phyloP scores from a whole-genome alignment of 2,113 vertebrate species.

The Motacilla alba region DNA sequence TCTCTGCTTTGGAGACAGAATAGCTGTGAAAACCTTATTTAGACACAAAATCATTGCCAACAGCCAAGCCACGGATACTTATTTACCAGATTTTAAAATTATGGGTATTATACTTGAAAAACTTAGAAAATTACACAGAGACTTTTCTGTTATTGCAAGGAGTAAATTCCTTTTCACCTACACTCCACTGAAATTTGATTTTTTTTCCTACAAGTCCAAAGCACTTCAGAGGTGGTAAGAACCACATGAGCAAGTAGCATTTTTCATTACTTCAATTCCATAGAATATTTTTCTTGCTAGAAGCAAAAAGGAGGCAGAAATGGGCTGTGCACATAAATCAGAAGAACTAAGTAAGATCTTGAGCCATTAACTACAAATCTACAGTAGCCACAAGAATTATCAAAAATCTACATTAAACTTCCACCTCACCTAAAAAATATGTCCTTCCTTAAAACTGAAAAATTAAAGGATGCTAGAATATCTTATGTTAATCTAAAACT shows the following conservation, averaged over 20 bases:
- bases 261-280: not conserved
- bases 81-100: not conserved
- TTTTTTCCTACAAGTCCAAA: not conserved
- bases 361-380: not conserved
- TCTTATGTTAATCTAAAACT: not conserved
- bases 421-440: not conserved
- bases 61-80: not conserved
- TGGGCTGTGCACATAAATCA: not conserved
- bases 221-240: not conserved
- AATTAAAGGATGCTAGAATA: not conserved
- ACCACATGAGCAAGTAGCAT: not conserved
- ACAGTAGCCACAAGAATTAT: not conserved
- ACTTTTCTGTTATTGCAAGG: not conserved
- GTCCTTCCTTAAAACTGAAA: not conserved
- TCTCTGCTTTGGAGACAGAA: not conserved
- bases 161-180: not conserved
- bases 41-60: not conserved
- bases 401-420: not conserved
- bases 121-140: not conserved
- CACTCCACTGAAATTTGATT: not conserved
- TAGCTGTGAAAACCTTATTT: not conserved
- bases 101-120: not conserved
- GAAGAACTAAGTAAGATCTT: not conserved
- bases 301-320: not conserved
- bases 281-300: not conserved